Percentiles rank a stretch among this genome's conserved stretches.
phyloP scores from a whole-genome alignment of 2,888 invertebrate species.

The Melanostoma mellinum region DNA sequence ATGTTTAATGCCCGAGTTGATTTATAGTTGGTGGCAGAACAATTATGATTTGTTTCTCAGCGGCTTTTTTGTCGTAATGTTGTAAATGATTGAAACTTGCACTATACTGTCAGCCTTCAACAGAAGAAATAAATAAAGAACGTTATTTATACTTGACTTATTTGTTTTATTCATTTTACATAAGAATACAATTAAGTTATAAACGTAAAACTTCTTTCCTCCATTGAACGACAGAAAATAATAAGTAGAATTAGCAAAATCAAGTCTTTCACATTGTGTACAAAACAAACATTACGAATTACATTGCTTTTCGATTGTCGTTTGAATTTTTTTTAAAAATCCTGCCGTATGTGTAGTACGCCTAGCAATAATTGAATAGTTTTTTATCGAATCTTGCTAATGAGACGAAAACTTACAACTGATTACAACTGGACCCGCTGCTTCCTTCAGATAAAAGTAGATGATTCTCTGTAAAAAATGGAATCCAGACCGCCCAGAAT shows the following conservation, averaged over 20 bases:
- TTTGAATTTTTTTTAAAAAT: slow-evolving; percentile 72
- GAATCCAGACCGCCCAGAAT: slow-evolving; percentile 96
- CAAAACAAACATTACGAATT: slow-evolving; percentile 27
- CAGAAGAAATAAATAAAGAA: neutral
- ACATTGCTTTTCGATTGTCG: no score
- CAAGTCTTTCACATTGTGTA: slow-evolving; percentile 14
- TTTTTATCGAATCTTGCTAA: neutral
- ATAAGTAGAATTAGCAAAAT: neutral
- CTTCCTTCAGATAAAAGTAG: slow-evolving; percentile 85
- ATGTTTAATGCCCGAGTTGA: no score
- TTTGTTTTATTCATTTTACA: slow-evolving; percentile 32
- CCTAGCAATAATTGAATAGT: slow-evolving; percentile 82
- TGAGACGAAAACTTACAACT: slow-evolving; percentile 83
- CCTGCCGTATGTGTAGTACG: slow-evolving; percentile 98
- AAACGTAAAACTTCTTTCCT: neutral
- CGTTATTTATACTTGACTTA: neutral
- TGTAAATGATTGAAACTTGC: no score
- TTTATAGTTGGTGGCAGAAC: no score
- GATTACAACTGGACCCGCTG: slow-evolving; percentile 91
- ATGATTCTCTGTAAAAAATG: slow-evolving; percentile 92
- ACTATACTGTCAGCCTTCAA: neutral
- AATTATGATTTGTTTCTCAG: no score
- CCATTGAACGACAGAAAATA: neutral
- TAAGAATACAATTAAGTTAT: slow-evolving; percentile 15
- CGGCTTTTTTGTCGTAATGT: no score